phyloP scores from a whole-genome alignment of 2,113 vertebrate species.

The Solenodon paradoxus region DNA sequence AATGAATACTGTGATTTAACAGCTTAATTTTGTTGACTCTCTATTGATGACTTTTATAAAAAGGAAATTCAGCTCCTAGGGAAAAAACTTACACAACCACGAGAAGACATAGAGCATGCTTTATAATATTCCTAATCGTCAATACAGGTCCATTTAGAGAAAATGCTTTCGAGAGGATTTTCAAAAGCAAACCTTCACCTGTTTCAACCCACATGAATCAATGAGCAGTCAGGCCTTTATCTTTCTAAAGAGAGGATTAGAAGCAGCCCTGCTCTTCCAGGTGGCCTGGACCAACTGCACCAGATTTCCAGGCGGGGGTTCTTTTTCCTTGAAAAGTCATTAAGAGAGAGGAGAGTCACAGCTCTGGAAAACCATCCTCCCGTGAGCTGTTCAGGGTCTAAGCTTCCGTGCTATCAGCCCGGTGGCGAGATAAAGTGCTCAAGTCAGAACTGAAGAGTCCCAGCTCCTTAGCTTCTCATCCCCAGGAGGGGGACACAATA shows the following conservation, averaged over 20 bases:
- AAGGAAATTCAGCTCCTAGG: constrained; percentile 19
- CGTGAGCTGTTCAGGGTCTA: rapidly evolving
- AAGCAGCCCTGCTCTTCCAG: neutral
- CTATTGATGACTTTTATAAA: constrained; percentile 3
- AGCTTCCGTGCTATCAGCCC: neutral
- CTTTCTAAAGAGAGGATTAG: neutral
- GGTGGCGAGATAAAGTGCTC: neutral
- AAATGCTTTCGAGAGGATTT: neutral
- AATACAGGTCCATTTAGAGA: neutral
- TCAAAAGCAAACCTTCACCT: neutral
- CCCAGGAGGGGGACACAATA: neutral
- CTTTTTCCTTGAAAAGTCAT: neutral
- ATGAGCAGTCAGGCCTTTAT: neutral
- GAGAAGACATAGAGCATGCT: neutral
- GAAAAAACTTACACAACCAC: neutral
- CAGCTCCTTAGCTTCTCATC: neutral
- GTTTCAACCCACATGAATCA: neutral
- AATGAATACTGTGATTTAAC: neutral
- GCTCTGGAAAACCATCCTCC: neutral
- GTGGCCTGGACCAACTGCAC: neutral
- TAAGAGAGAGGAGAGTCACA: neutral
- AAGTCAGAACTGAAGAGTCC: neutral
- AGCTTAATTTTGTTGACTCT: neutral
- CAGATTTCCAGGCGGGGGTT: neutral
- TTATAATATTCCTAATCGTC: neutral